Evolutionary conservation across 2,113 vertebrate species (phyloP).

Genomic region (Apteryx mantelli): DNA sequence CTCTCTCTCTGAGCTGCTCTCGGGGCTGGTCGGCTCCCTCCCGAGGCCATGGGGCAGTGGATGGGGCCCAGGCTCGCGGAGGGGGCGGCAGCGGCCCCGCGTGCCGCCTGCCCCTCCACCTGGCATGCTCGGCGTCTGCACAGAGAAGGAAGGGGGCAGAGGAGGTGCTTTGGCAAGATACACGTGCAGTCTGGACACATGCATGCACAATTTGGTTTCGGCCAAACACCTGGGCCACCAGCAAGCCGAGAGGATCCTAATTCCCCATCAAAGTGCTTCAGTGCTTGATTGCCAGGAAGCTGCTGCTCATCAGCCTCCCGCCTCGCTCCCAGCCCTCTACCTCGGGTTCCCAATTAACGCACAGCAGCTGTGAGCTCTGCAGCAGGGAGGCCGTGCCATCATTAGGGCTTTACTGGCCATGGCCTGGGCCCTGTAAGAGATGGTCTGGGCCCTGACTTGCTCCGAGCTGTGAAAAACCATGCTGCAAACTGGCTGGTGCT

Average conservation of each 20-base stretch:
- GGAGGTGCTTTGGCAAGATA: too few relatives aligned
- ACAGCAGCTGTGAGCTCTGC: neutral
- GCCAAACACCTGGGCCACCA: neutral
- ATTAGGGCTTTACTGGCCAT: neutral
- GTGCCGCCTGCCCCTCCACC: too few relatives aligned
- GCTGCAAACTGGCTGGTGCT: neutral
- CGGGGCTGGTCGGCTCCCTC: too few relatives aligned
- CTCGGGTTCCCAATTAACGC: neutral
- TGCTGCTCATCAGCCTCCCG: neutral
- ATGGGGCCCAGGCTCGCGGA: too few relatives aligned
- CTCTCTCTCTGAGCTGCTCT: too few relatives aligned
- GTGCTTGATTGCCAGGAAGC: neutral
- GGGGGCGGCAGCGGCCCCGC: too few relatives aligned
- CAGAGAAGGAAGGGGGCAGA: too few relatives aligned
- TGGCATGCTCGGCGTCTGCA: too few relatives aligned
- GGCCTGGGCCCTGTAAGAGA: neutral
- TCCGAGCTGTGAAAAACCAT: neutral
- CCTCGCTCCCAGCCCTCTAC: neutral
- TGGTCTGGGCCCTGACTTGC: neutral
- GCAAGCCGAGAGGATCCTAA: neutral
- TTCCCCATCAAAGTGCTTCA: neutral
- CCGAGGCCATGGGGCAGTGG: too few relatives aligned
- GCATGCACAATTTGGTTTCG: neutral
- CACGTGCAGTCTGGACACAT: too few relatives aligned
- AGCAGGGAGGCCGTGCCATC: neutral